These are phyloP conservation scores for Atta texana DNA, from an alignment of 1,140 invertebrate genomes.

Conservation along the genomic window DNA sequence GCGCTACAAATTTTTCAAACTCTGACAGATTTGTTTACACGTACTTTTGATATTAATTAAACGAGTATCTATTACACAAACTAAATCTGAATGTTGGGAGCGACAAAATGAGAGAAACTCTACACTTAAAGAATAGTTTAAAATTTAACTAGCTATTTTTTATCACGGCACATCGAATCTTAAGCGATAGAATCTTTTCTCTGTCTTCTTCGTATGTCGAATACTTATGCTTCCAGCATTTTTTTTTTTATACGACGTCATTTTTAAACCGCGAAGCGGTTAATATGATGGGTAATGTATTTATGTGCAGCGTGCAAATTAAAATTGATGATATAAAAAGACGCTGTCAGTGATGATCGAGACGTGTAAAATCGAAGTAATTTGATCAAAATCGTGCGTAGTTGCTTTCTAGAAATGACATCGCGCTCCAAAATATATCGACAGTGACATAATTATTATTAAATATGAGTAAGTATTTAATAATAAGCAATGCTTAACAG, in stretches of 20 bases:
- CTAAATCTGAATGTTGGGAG: neutral
- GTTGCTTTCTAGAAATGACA: conserved; percentile 4
- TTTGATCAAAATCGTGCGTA: neutral
- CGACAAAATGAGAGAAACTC: conserved; percentile 22
- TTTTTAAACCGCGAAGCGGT: conserved; percentile 64
- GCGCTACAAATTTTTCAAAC: too few species aligned
- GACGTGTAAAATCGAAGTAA: neutral
- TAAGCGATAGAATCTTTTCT: conserved; percentile 27
- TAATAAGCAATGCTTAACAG: neutral
- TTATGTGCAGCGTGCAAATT: neutral
- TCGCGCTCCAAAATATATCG: neutral
- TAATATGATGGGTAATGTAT: neutral
- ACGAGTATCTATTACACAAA: neutral
- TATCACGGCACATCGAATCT: conserved; percentile 41
- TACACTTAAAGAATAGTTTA: conserved; percentile 33
- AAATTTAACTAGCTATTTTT: conserved; percentile 15
- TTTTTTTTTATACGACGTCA: conserved; percentile 79
- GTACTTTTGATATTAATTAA: conserved; percentile 33
- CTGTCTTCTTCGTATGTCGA: conserved; percentile 33
- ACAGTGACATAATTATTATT: conserved; percentile 5
- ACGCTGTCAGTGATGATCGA: neutral
- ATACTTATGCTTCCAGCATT: conserved; percentile 80
- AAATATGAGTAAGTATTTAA: too few species aligned
- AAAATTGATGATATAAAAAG: neutral
- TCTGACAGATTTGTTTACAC: neutral